Conservation (phyloP, 1,140 invertebrate species). For the Oscheius sp. region DNA sequence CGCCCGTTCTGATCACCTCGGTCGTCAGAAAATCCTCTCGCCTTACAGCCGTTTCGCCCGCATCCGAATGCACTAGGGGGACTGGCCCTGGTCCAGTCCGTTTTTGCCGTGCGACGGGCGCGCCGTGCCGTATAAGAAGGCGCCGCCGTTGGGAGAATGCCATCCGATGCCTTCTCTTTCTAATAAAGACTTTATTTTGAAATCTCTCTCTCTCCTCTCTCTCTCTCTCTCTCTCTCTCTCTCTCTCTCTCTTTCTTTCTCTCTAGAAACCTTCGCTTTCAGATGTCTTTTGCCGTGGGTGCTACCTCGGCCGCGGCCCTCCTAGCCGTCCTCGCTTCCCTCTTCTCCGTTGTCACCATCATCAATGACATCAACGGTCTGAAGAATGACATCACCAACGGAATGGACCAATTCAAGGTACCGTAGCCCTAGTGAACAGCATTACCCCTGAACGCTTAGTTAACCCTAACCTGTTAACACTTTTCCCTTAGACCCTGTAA, state of each 20-base stretch:
- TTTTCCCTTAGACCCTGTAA: too few species aligned
- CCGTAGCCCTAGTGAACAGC: too few species aligned
- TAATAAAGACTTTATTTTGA: background rate
- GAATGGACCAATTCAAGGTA: constrained; percentile 18
- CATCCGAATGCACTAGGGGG: background rate
- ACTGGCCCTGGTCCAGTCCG: background rate
- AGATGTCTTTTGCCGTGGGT: constrained; percentile 1
- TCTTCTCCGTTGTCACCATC: constrained; percentile 10
- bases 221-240: background rate
- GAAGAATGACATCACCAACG: constrained; percentile 12
- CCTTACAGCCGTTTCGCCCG: background rate
- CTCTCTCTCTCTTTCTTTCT: background rate
- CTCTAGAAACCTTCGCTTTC: background rate
- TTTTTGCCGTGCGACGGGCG: background rate
- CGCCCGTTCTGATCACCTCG: background rate
- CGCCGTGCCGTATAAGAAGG: background rate
- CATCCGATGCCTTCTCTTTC: background rate
- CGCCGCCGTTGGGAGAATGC: background rate
- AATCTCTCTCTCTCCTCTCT: background rate
- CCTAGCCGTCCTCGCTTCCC: constrained; percentile 1
- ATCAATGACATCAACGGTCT: constrained; percentile 26
- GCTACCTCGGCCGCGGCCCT: constrained; percentile 4
- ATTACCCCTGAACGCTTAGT: too few species aligned
- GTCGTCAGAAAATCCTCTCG: background rate
- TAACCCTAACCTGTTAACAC: too few species aligned